These are phyloP conservation scores for Indicator indicator DNA, from an alignment of 2,113 vertebrate species.

Conservation along the genomic window DNA sequence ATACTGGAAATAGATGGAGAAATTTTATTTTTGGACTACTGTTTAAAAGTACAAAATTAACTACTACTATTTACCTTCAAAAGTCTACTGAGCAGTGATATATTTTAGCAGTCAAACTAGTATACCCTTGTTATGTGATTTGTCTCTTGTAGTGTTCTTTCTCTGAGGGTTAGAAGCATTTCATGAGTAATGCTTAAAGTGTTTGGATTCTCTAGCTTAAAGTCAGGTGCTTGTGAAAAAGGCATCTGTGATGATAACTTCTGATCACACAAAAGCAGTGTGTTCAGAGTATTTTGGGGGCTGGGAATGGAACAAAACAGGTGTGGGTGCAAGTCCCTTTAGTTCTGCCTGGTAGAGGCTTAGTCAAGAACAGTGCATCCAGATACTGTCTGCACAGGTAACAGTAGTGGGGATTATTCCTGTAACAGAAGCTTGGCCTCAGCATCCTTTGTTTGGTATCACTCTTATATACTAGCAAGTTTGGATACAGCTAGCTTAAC, in stretches of 20 bases:
- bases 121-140: not conserved
- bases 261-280: not conserved
- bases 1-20: conserved; percentile 45
- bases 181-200: not conserved
- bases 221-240: not conserved
- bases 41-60: not conserved
- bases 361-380: not conserved
- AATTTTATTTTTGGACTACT: conserved; percentile 62
- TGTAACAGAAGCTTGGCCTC: not conserved
- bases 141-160: conserved; percentile 22
- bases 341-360: not conserved
- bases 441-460: not conserved
- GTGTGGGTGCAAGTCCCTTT: not conserved
- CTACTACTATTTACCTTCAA: conserved; percentile 11
- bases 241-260: not conserved
- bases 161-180: conserved; percentile 36
- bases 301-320: not conserved
- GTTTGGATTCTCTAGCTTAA: conserved; percentile 10
- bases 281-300: not conserved
- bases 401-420: not conserved
- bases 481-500: not conserved
- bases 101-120: conserved; percentile 59
- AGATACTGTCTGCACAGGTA: not conserved
- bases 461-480: not conserved
- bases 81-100: conserved; percentile 39